A percentile compares a stretch with the other conserved stretches of the same genome.
phyloP scores from a whole-genome alignment of 2,797 vertebrate genomes.

The Chanos chanos region DNA sequence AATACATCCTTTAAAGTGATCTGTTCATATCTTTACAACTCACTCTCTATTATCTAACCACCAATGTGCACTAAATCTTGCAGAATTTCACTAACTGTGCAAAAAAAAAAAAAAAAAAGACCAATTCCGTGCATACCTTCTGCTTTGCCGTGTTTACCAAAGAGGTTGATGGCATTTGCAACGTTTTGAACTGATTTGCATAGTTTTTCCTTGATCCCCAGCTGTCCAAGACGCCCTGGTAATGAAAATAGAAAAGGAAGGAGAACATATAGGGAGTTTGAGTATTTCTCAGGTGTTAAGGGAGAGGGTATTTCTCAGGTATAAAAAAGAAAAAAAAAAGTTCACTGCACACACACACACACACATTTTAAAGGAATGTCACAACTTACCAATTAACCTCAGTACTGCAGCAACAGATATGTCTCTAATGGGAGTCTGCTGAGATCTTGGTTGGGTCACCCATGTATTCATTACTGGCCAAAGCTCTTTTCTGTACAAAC shows the following conservation, averaged over 20 bases:
- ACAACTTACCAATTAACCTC: conserved; percentile 83
- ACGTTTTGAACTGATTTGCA: conserved; percentile 79
- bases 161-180: conserved; percentile 81
- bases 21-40: too few relatives aligned
- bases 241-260: conserved; percentile 6
- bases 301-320: background rate
- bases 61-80: too few relatives aligned
- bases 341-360: background rate
- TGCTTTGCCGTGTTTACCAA: conserved; percentile 79
- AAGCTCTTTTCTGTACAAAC: conserved; percentile 78
- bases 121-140: conserved; percentile 76
- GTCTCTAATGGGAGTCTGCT: conserved; percentile 69
- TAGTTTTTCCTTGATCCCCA: conserved; percentile 84
- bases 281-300: too few relatives aligned
- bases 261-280: background rate
- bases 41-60: too few relatives aligned
- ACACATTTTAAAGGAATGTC: background rate
- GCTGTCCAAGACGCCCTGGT: conserved; percentile 82
- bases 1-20: too few relatives aligned
- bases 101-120: background rate
- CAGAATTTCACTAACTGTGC: too few relatives aligned
- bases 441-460: conserved; percentile 80
- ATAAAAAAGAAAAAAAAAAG: background rate
- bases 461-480: conserved; percentile 95
- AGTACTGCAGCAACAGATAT: conserved; percentile 77